Base-by-base conservation (phyloP, 2,113 vertebrate species). In the Archocentrus centrarchus region DNA sequence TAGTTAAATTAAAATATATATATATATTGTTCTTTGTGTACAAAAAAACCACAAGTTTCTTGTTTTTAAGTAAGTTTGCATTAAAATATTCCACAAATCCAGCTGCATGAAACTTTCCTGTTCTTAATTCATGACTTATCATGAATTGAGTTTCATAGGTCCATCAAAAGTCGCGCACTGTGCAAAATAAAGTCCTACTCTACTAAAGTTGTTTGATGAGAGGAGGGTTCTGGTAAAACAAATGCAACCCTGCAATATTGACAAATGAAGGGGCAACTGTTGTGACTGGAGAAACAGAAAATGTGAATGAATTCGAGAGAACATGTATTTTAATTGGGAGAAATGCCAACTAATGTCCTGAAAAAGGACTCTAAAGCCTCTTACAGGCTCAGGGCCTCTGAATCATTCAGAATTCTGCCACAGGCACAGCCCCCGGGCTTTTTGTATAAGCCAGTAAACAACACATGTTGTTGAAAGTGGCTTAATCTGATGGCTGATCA, bases 321-420 rank as follows among this genome's bases (percentile, higher is more conserved):
- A 30, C 15, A 57, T 47, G 6, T 17, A 59, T 8, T 57, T 18
- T 37, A 57, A 75, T 82, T 79, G 47, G 35, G 35, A 58, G 15
- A 58, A 30, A 78, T 79, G 27, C 6, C 18, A 41, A 13, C 9
- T 50, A 22, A 57, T 83, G 76, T 3, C n/a, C 37, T 55, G 11
- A 79, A 78, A 59, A 70, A 37, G 20, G 37, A 44, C 47, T 32
- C 24, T 59, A 63, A 64, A 68, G 53, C 27, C 9, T 59, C 3
- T 39, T 59, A 18, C 47, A 44, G 15, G 22, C 18, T 78, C 24
- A n/a, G 30, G 53, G 59, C 20, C 17, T 63, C 47, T 77, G 55
- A 81, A 79, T 81, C 60, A 50, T 70, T 63, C 39, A 81, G 64
- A 47, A 57, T 73, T 73, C 39, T 80, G 86, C 83, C 66, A 24